Evolutionary conservation across 2,888 invertebrate species (phyloP), one percentile per base, ranked within the genome.

Genomic region (Stenodema calcarata): DNA sequence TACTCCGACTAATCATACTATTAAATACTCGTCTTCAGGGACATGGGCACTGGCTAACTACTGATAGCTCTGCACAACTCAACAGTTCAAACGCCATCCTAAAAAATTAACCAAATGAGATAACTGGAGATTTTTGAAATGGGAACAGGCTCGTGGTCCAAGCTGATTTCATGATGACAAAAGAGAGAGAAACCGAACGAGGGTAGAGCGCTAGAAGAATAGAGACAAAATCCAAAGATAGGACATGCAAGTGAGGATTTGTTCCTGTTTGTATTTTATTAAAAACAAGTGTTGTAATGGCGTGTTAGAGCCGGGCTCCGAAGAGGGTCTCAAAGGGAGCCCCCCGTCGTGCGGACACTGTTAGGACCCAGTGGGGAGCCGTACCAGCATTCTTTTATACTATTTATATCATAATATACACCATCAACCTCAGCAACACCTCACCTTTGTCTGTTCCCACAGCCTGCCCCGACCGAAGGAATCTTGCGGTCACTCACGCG

Each of bases 381-480:
- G 75, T 28, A 84, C 84, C 84, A 84, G 50, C 84, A 84, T 84
- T 84, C 84, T 84, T 84, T 82, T 84, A 84, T 73, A 84, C 84
- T 84, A 84, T 84, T 84, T 84, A 84, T 84, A 84, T 84, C 84
- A 84, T 84, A 84, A 84, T 84, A 84, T 84, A 84, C 84, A 54
- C 84, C 84, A 84, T 84, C 84, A 84, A 84, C 84, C 84, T 84
- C 84, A 73, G 44, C 84, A 76, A 84, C 84, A 84, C 84, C 84
- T 84, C 82, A 69, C 62, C 82, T 82, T 82, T 69, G 82, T 82
- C 82, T 82, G 69, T 62, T 42, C 69, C 82, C 82, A 69, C 70
- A 62, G 62, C 35, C 82, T 54, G 69, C 78, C 78, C 44, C 41
- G 44, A 27, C 78, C 78, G 44, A 47, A 44, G 44, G 78, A 78